Evolutionary conservation across 2,888 invertebrate genomes (phyloP).

Genomic region (Criorhina ranunculi): DNA sequence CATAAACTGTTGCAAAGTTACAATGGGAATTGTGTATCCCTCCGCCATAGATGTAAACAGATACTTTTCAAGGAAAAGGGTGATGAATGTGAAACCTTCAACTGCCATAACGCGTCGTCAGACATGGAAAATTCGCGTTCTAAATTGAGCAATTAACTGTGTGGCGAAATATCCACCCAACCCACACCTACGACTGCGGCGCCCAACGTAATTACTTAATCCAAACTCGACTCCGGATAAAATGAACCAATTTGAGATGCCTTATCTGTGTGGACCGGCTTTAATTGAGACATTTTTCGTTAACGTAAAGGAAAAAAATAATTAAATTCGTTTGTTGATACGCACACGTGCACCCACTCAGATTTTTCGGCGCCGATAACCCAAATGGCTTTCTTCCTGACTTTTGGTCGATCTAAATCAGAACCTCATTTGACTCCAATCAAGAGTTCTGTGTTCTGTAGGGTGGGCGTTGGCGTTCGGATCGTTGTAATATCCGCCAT

Average conservation of each 20-base stretch:
- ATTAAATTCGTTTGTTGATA: constrained; percentile 65
- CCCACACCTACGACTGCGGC: constrained; percentile 52
- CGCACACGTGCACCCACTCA: constrained; percentile 72
- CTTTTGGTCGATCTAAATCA: constrained; percentile 35
- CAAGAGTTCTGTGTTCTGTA: constrained; percentile 27
- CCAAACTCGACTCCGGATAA: constrained; percentile 47
- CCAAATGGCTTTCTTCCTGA: constrained; percentile 37
- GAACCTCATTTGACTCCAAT: constrained; percentile 43
- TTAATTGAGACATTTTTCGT: constrained; percentile 75
- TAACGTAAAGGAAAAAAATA: constrained; percentile 46
- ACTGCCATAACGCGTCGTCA: not conserved
- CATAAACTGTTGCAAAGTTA: constrained; percentile 46
- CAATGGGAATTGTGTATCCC: not conserved
- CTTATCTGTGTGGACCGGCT: constrained; percentile 60
- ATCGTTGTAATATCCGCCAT: constrained; percentile 65
- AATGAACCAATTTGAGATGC: constrained; percentile 73
- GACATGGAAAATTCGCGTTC: constrained; percentile 8
- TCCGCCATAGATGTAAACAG: not conserved
- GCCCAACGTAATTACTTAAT: constrained; percentile 72
- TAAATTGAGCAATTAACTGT: constrained; percentile 72
- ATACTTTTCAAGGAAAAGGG: constrained; percentile 12
- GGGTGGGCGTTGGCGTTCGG: constrained; percentile 59
- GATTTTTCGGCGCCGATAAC: constrained; percentile 55
- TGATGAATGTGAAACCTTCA: not conserved
- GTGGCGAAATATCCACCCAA: constrained; percentile 61